Percentiles rank a stretch among this genome's conserved stretches.
Conservation (phyloP, 2,888 invertebrate species). For the Timandra comae region DNA sequence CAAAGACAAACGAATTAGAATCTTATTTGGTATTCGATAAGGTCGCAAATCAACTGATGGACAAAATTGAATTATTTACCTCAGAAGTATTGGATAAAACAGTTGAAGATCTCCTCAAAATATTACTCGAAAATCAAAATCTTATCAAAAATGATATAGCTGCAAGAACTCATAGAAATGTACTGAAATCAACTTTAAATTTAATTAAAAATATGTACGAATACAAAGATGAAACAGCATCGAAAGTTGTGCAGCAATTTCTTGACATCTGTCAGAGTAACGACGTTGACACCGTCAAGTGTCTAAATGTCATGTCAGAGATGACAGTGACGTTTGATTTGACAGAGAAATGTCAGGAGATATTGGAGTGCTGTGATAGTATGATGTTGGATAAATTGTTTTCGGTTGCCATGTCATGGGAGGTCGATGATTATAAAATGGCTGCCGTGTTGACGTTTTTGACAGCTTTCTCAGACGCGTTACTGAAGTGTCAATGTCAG, state of each 20-base stretch:
- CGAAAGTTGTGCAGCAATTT: slow-evolving; percentile 2
- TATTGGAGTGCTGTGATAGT: slow-evolving; percentile 17
- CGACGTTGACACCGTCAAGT: slow-evolving; percentile 9
- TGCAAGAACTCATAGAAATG: slow-evolving; percentile 16
- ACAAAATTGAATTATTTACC: slow-evolving; percentile 40
- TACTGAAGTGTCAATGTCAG: slow-evolving; percentile 30
- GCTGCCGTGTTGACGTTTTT: slow-evolving; percentile 32
- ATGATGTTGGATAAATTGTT: slow-evolving; percentile 17
- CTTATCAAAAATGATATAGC: slow-evolving; percentile 1
- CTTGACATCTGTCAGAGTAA: slow-evolving; percentile 6
- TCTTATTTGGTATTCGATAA: slow-evolving; percentile 25
- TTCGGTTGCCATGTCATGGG: slow-evolving; percentile 4
- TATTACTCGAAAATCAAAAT: slow-evolving; percentile 5
- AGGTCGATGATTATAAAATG: slow-evolving; percentile 9
- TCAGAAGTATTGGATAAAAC: slow-evolving; percentile 14
- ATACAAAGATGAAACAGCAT: slow-evolving; percentile 1
- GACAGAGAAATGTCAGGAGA: slow-evolving; percentile 10
- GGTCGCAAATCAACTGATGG: slow-evolving; percentile 28
- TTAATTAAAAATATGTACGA: slow-evolving; percentile 21
- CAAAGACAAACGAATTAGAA: slow-evolving; percentile 23
- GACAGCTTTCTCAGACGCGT: slow-evolving; percentile 25
- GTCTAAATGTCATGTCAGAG: slow-evolving; percentile 18
- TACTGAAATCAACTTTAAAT: slow-evolving; percentile 13
- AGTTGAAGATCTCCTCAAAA: slow-evolving; percentile 13
- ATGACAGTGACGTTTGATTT: slow-evolving; percentile 17